Base-by-base conservation (phyloP, 2,888 invertebrate species). In the Quadroppia sp. region DNA sequence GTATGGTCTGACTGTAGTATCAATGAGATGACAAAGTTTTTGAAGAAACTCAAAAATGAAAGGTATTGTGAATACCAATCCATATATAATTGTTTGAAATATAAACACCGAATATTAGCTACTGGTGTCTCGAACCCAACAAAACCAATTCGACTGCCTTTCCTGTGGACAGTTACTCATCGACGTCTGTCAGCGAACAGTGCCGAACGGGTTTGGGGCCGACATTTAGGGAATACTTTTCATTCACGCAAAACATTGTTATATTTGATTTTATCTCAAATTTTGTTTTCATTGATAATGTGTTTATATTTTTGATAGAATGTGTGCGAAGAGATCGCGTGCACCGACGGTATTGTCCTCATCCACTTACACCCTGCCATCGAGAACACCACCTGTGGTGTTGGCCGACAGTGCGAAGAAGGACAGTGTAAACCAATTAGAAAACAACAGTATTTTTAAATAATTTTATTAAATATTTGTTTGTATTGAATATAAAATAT, bases 351-450 rank as follows among this genome's bases (percentile, higher is more conserved):
- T 36, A 32, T 36, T 1, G 30, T 69, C 20, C n/a, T 7, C 23
- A 32, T 69, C n/a, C 13, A 6, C 6, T 40, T 69, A 42, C 20
- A 40, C 36, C 69, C 69, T 2, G 69, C 69, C 13, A 30, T 69
- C n/a, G 69, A 69, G 36, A 69, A 69, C 36, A 69, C 69, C 23
- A 69, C 69, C 1, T 69, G 69, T 69, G 69, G 17, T 23, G 23
- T 23, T 20, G 11, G 40, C 40, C 30, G 42, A n/a, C n/a, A 32
- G 36, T 69, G 69, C 36, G 15, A 13, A 2, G 69, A 23, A 42
- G 69, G 69, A n/a, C 36, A 69, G 13, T 69, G 69, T 40, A n/a
- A n/a, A n/a, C n/a, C n/a, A n/a, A n/a, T n/a, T n/a, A n/a, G n/a
- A n/a, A n/a, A n/a, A n/a, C n/a, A n/a, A n/a, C n/a, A n/a, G n/a